Percentiles rank a stretch among this genome's conserved stretches.
These are phyloP conservation scores for Elmis aenea DNA, from an alignment of 2,888 invertebrate species.

Conservation along the genomic window DNA sequence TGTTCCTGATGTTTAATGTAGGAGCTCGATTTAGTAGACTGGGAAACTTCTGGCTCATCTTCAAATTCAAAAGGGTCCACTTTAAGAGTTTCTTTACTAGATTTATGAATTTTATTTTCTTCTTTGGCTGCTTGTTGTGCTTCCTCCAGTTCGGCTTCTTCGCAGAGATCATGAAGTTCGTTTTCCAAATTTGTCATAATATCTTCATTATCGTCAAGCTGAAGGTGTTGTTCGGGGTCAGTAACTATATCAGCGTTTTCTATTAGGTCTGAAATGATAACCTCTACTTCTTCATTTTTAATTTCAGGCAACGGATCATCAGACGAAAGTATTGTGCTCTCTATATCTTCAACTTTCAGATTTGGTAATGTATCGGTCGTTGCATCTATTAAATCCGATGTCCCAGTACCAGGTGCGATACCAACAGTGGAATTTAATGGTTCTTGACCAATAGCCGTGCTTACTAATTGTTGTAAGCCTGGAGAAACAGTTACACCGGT, in stretches of 20 bases:
- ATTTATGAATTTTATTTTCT: constrained; percentile 21
- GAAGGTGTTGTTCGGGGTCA: constrained; percentile 44
- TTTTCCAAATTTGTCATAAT: constrained; percentile 42
- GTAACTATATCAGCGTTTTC: constrained; percentile 48
- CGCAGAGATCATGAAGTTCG: constrained; percentile 38
- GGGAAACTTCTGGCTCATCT: constrained; percentile 40
- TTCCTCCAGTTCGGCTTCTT: constrained; percentile 35
- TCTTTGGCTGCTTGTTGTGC: constrained; percentile 8
- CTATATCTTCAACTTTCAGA: constrained; percentile 46
- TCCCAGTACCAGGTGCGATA: constrained; percentile 22
- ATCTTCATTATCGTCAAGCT: constrained; percentile 43
- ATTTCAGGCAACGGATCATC: constrained; percentile 51
- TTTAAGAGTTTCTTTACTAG: constrained; percentile 20
- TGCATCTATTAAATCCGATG: constrained; percentile 33
- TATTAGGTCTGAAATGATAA: constrained; percentile 52
- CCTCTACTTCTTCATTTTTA: constrained; percentile 52
- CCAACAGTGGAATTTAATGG: constrained; percentile 26
- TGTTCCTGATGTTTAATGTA: constrained; percentile 19
- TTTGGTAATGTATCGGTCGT: constrained; percentile 34
- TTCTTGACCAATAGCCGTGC: constrained; percentile 44
- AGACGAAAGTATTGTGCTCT: constrained; percentile 46
- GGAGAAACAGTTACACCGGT: constrained; percentile 42
- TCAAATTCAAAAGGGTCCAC: constrained; percentile 46
- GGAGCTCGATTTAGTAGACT: constrained; percentile 26
- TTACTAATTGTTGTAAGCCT: constrained; percentile 51